Percentiles rank a stretch among this genome's conserved stretches.
Conservation (phyloP, 2,797 vertebrate genomes). For the Rhynchonycteris naso region DNA sequence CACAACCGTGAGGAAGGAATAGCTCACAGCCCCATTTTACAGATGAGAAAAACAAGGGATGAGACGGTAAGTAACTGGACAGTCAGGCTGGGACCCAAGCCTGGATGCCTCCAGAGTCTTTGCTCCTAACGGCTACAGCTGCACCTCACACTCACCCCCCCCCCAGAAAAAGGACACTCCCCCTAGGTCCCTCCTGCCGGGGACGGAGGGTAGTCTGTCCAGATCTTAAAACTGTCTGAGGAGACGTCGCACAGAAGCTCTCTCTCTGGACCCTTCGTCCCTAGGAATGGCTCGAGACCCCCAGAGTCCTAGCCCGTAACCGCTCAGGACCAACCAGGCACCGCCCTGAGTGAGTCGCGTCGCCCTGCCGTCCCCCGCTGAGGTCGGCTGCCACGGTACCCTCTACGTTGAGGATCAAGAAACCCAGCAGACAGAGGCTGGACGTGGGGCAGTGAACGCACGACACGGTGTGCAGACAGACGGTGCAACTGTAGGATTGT, state of each 20-base stretch:
- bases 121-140: background rate
- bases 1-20: background rate
- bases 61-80: background rate
- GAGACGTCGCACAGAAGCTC: background rate
- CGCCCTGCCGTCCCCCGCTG: accelerated
- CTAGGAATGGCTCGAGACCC: background rate
- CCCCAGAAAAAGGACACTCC: no score
- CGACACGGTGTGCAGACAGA: no score
- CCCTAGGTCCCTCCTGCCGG: background rate
- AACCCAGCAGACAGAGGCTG: no score
- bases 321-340: background rate
- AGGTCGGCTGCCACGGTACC: no score
- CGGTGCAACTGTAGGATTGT: no score
- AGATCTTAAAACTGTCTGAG: background rate
- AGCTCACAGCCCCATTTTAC: background rate
- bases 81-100: background rate
- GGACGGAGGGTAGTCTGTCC: background rate
- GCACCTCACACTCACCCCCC: background rate
- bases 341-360: background rate
- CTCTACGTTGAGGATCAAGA: background rate
- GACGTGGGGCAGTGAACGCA: no score
- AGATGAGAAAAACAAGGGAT: background rate
- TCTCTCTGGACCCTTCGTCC: background rate
- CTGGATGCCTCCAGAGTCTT: background rate
- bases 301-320: background rate